phyloP scores from a whole-genome alignment of 1,140 invertebrate genomes.

The Listronotus oregonensis region DNA sequence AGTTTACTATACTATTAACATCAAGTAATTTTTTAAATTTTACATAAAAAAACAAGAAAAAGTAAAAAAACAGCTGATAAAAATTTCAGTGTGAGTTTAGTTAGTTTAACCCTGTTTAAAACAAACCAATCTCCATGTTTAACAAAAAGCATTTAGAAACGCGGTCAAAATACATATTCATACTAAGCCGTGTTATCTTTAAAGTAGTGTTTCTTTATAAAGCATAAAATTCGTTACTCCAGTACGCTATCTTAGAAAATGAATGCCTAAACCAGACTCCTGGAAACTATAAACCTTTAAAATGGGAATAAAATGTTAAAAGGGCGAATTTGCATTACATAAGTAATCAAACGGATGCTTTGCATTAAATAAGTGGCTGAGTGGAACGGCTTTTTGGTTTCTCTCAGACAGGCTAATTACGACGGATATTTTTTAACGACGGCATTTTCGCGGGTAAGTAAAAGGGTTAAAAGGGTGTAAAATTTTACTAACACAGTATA shows the following conservation, averaged over 20 bases:
- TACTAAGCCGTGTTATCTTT: too few relatives aligned
- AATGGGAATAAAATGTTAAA: constrained; percentile 51
- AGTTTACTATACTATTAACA: too few relatives aligned
- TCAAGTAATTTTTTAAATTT: too few relatives aligned
- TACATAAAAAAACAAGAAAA: too few relatives aligned
- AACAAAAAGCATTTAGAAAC: too few relatives aligned
- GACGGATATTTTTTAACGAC: constrained; percentile 29
- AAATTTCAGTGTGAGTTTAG: too few relatives aligned
- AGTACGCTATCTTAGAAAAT: constrained; percentile 41
- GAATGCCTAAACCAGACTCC: constrained; percentile 38
- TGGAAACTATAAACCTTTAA: constrained; percentile 49
- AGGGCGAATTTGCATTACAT: constrained; percentile 44
- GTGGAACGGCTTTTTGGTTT: constrained; percentile 23
- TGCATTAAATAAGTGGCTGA: constrained; percentile 39
- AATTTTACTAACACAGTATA: too few relatives aligned
- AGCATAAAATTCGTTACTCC: constrained; percentile 14
- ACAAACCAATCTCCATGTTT: too few relatives aligned
- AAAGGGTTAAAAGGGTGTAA: constrained; percentile 14
- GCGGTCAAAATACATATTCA: too few relatives aligned
- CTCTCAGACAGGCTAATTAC: constrained; percentile 31
- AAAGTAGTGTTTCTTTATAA: too few relatives aligned
- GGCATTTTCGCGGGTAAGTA: constrained; percentile 10
- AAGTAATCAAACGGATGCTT: constrained; percentile 42
- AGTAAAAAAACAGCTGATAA: too few relatives aligned
- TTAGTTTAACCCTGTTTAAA: too few relatives aligned